These are phyloP conservation scores for Magallana nippona DNA, from an alignment of 2,888 invertebrate species.

Conservation along the genomic window DNA sequence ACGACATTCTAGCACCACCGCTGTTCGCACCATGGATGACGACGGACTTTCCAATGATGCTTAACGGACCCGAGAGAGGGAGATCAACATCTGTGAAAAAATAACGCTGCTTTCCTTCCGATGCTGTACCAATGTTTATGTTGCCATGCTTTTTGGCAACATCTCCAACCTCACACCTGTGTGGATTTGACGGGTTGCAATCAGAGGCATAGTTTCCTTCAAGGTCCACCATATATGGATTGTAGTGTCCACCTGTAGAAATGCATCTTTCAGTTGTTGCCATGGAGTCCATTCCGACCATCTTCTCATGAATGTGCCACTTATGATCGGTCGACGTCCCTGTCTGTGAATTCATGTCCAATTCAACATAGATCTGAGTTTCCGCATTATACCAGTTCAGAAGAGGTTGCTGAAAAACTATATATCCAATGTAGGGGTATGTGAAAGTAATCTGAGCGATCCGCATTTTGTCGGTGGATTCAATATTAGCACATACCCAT, in stretches of 20 bases:
- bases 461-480: conserved; percentile 80
- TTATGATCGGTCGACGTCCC: conserved; percentile 81
- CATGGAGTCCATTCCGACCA: conserved; percentile 89
- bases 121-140: conserved; percentile 56
- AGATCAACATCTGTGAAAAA: conserved; percentile 88
- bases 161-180: conserved; percentile 94
- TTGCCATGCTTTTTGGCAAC: conserved; percentile 81
- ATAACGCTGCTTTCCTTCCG: conserved; percentile 47
- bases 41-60: conserved; percentile 89
- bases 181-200: conserved; percentile 83
- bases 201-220: conserved; percentile 61
- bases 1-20: conserved; percentile 87
- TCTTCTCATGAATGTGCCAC: conserved; percentile 89
- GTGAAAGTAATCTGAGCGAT: conserved; percentile 90
- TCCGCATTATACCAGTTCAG: conserved; percentile 89
- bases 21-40: conserved; percentile 93
- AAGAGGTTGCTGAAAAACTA: conserved; percentile 89
- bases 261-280: conserved; percentile 77
- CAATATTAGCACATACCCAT: conserved; percentile 81
- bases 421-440: conserved; percentile 92
- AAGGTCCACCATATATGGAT: conserved; percentile 86
- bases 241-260: conserved; percentile 88
- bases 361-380: conserved; percentile 90
- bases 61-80: conserved; percentile 87
- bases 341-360: conserved; percentile 90